phyloP scores from a whole-genome alignment of 2,888 invertebrate genomes.

The Saturnia pavonia region DNA sequence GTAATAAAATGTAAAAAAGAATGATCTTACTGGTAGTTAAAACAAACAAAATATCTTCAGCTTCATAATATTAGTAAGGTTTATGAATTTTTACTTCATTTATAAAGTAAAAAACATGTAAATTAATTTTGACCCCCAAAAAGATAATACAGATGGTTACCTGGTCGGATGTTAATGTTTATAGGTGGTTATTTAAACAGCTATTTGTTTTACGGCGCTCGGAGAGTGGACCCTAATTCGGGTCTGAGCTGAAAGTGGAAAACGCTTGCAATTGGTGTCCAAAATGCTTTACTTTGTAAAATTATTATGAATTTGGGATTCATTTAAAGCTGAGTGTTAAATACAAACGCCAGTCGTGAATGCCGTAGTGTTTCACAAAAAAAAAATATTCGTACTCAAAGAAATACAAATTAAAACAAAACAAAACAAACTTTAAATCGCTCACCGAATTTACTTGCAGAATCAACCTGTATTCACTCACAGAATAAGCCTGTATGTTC shows the following conservation, averaged over 20 bases:
- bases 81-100: too few species aligned
- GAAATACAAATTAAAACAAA: too few species aligned
- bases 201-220: conserved; percentile 15
- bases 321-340: neutral
- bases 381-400: too few species aligned
- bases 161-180: conserved; percentile 24
- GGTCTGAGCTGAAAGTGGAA: neutral
- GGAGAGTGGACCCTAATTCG: conserved; percentile 8
- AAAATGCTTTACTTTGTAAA: neutral
- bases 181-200: conserved; percentile 24
- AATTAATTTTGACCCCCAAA: neutral
- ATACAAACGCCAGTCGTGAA: neutral
- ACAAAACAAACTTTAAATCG: too few species aligned
- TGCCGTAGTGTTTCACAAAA: too few species aligned
- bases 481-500: too few species aligned
- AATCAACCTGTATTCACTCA: too few species aligned
- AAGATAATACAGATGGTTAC: neutral
- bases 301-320: neutral
- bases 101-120: neutral
- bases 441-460: too few species aligned
- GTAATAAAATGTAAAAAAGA: too few species aligned
- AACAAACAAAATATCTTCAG: too few species aligned
- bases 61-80: too few species aligned
- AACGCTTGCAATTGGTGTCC: conserved; percentile 15
- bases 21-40: too few species aligned